Conservation (phyloP, 2,113 vertebrate genomes). For the Glareola pratincola region DNA sequence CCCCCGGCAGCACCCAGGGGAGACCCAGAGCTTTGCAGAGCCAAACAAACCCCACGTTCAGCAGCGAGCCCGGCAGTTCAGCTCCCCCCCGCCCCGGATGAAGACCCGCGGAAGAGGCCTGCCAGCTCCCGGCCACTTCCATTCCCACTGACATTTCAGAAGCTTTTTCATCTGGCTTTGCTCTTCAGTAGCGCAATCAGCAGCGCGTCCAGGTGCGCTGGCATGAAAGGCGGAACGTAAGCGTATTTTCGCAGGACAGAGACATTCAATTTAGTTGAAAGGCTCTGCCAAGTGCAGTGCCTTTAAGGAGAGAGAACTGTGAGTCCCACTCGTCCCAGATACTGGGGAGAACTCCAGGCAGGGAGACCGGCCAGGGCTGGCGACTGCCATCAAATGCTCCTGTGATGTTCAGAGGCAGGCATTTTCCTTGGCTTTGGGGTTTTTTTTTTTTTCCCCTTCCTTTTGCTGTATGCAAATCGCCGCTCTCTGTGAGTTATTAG, state of each 20-base stretch:
- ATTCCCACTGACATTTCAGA: neutral
- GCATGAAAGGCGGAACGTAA: neutral
- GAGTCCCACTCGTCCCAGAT: neutral
- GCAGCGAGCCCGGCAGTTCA: rapidly evolving
- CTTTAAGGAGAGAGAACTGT: neutral
- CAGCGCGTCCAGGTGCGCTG: neutral
- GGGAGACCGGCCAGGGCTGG: neutral
- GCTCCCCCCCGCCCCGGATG: neutral
- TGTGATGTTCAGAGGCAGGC: neutral
- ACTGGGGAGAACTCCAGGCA: neutral
- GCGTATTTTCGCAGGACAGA: neutral
- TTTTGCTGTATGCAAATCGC: neutral
- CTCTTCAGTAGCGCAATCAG: neutral
- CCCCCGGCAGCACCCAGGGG: neutral
- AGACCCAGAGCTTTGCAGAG: neutral
- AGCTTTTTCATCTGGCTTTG: neutral
- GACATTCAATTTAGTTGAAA: neutral
- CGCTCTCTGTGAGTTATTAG: neutral
- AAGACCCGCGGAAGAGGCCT: neutral
- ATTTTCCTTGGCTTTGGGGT: no score
- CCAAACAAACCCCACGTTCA: rapidly evolving
- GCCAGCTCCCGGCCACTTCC: neutral
- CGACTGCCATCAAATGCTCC: neutral
- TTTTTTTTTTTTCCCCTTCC: neutral
- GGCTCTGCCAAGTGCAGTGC: neutral